Percentiles rank a stretch among this genome's conserved stretches.
These are phyloP conservation scores for Halictus quadricinctus DNA, from an alignment of 2,888 invertebrate species.

Conservation along the genomic window DNA sequence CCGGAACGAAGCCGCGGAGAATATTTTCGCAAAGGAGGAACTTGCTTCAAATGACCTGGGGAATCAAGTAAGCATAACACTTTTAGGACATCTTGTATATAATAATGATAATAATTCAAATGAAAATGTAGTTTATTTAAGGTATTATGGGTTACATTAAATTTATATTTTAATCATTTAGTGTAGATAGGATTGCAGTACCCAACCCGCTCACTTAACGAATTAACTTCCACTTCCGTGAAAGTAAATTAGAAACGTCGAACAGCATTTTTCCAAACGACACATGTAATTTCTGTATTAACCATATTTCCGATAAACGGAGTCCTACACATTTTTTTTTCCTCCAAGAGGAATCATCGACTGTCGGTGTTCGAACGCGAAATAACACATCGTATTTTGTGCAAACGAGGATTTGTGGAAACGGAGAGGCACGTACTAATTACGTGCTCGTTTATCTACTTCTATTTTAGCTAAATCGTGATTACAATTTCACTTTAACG, in stretches of 20 bases:
- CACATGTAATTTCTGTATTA: neutral
- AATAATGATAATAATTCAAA: too few relatives aligned
- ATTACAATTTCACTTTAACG: slow-evolving; percentile 12
- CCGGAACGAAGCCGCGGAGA: too few relatives aligned
- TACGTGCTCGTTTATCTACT: neutral
- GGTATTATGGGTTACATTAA: too few relatives aligned
- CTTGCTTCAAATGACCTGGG: too few relatives aligned
- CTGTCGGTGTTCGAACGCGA: neutral
- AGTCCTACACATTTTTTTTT: neutral
- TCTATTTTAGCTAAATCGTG: slow-evolving; percentile 8
- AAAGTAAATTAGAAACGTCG: neutral
- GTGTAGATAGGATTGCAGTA: neutral
- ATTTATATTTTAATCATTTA: too few relatives aligned
- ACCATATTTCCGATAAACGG: neutral
- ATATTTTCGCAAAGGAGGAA: too few relatives aligned
- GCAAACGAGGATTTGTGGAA: neutral
- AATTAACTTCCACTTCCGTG: neutral
- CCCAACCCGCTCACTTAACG: neutral
- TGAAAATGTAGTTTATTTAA: too few relatives aligned
- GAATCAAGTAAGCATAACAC: too few relatives aligned
- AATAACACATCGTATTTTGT: neutral
- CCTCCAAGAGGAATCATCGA: neutral
- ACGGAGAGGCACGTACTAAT: neutral
- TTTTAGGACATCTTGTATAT: too few relatives aligned
- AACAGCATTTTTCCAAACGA: neutral